phyloP scores from a whole-genome alignment of 2,888 invertebrate species.

The Eumerus sabulonum region DNA sequence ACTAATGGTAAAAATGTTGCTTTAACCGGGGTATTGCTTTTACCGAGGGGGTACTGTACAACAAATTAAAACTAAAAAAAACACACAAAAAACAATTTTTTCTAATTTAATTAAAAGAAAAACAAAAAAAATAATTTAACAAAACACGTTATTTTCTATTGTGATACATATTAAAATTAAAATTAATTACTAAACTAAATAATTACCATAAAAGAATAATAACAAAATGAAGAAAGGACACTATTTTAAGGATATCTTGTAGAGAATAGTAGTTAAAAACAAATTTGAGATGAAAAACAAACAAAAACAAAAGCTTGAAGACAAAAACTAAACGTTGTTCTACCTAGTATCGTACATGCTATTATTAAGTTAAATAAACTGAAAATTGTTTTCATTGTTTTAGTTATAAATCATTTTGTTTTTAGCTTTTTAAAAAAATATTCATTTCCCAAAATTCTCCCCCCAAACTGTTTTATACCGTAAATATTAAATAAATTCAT shows the following conservation, averaged over 20 bases:
- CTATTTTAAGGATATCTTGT: conserved; percentile 66
- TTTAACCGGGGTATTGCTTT: no score
- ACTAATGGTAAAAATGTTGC: no score
- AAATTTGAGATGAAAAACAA: conserved; percentile 57
- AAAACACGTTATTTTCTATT: conserved; percentile 64
- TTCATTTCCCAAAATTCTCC: conserved; percentile 12
- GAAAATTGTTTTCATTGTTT: conserved; percentile 37
- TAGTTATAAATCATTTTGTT: conserved; percentile 32
- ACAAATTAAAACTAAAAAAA: conserved; percentile 19
- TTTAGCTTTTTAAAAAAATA: conserved; percentile 35
- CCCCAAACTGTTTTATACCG: no score
- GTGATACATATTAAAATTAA: conserved; percentile 60
- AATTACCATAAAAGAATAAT: conserved; percentile 54
- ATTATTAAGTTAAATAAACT: conserved; percentile 33
- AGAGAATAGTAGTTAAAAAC: conserved; percentile 67
- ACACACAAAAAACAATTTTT: conserved; percentile 15
- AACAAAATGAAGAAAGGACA: conserved; percentile 62
- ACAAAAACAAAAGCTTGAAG: conserved; percentile 16
- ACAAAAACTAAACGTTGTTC: conserved; percentile 47
- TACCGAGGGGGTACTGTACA: no score
- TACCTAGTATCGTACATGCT: conserved; percentile 35
- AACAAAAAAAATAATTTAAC: conserved; percentile 40
- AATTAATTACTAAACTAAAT: conserved; percentile 68
- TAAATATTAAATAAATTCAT: conserved; percentile 16
- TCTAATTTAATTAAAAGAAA: conserved; percentile 28